Evolutionary conservation across 2,888 invertebrate species (phyloP), one percentile per base, ranked within the genome.

Genomic region (Metallyticus violacea): DNA sequence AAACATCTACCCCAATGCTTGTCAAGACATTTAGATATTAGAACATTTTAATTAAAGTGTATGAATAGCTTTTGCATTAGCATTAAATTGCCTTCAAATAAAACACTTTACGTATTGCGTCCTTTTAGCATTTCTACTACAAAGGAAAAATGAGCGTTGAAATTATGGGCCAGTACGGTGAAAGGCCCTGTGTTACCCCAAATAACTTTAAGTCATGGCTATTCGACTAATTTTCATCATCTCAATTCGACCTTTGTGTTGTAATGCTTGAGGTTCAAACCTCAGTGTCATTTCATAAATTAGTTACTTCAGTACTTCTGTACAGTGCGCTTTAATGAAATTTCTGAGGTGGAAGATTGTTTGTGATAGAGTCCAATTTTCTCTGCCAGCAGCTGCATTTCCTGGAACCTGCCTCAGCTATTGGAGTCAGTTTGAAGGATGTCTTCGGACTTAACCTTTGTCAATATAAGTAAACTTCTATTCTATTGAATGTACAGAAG

Each of bases 241-340:
- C 40, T 62, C 40, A 62, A 62, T 62, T 62, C 15, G 40, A 62
- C 40, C 40, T 62, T 62, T 62, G 15, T 22, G 40, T 40, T 82
- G 82, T 76, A 82, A 82, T 76, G 26, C 76, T 15, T 40, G 82
- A 26, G 76, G 62, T 82, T 76, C 62, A 62, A 76, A 82, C 82
- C 82, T 82, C 82, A 40, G 40, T 15, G 40, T 62, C 82, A 76
- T 82, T 82, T 40, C 82, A 82, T 82, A 82, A 82, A 82, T 82
- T 82, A 82, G 82, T 62, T 62, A 62, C 40, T 62, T 62, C 40
- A 62, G 40, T 62, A 62, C 40, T 22, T 6, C 40, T 62, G 40
- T 62, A 22, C 40, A 62, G 15, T 62, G 40, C 40, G 15, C 40
- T 62, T 62, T 62, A 15, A 62, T 62, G 40, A 62, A 62, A 62